A percentile compares a stretch with the other conserved stretches of the same genome.
phyloP scores from a whole-genome alignment of 2,888 invertebrate genomes.

The Exephanes ischioxanthus region DNA sequence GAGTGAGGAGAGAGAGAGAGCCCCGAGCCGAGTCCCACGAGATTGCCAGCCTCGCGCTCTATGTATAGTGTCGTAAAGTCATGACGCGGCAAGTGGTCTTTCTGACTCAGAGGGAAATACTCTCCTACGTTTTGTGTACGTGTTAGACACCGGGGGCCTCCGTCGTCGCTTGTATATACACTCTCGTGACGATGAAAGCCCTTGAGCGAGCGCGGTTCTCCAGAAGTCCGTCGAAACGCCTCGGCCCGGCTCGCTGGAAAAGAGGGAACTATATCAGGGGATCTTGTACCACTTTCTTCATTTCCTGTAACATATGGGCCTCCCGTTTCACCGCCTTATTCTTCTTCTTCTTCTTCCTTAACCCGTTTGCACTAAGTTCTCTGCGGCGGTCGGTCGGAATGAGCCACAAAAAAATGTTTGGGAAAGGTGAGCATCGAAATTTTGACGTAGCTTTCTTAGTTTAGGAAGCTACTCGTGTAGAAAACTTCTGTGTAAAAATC shows the following conservation, averaged over 20 bases:
- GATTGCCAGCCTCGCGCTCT: constrained; percentile 8
- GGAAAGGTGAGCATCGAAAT: too few species aligned
- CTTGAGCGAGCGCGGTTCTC: constrained; percentile 31
- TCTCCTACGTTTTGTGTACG: constrained; percentile 31
- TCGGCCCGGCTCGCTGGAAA: constrained; percentile 8
- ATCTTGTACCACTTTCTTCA: constrained; percentile 60
- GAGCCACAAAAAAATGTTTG: constrained; percentile 48
- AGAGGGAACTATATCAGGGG: constrained; percentile 44
- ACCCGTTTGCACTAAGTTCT: constrained; percentile 22
- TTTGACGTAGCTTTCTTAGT: too few species aligned
- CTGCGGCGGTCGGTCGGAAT: background rate
- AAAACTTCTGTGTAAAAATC: too few species aligned
- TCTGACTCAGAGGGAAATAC: constrained; percentile 56
- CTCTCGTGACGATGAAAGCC: constrained; percentile 53
- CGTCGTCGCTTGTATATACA: constrained; percentile 10
- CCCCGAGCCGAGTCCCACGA: constrained; percentile 17
- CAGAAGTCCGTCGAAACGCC: constrained; percentile 29
- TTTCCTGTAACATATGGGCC: constrained; percentile 44
- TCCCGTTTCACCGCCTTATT: background rate
- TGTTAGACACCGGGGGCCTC: background rate
- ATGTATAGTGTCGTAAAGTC: constrained; percentile 61
- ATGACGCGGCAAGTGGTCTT: constrained; percentile 55
- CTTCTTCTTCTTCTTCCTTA: background rate
- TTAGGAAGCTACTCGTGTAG: too few species aligned
- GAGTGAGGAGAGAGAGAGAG: constrained; percentile 30